Evolutionary conservation across 2,113 vertebrate species (phyloP).

Genomic region (Callopanchax toddi): DNA sequence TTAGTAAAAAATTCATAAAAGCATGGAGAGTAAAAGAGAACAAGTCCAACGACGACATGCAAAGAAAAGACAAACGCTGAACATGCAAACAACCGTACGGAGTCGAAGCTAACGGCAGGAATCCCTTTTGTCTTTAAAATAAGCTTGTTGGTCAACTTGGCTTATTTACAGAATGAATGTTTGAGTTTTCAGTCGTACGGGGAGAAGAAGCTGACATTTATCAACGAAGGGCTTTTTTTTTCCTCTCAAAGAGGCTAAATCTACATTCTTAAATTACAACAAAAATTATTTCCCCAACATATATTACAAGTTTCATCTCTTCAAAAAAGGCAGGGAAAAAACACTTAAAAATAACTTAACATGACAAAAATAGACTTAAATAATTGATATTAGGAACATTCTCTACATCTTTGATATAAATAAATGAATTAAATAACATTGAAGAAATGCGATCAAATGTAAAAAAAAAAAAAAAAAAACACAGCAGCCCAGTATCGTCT

Average conservation of each 20-base stretch:
- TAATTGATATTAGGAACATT: slow-evolving; percentile 77
- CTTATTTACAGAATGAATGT: slow-evolving; percentile 87
- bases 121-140: slow-evolving; percentile 73
- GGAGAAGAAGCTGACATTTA: slow-evolving; percentile 78
- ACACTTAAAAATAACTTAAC: slow-evolving; percentile 76
- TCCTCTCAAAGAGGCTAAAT: slow-evolving; percentile 86
- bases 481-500: slow-evolving; percentile 83
- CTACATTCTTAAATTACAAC: slow-evolving; percentile 92
- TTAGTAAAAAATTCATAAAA: slow-evolving; percentile 49
- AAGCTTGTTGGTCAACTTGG: slow-evolving; percentile 79
- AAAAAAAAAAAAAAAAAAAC: slow-evolving; percentile 87
- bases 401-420: slow-evolving; percentile 85
- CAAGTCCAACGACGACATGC: slow-evolving; percentile 81
- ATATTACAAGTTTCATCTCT: slow-evolving; percentile 80
- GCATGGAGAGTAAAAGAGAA: slow-evolving; percentile 63
- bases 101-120: slow-evolving; percentile 82
- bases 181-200: slow-evolving; percentile 60
- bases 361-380: slow-evolving; percentile 77
- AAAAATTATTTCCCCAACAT: slow-evolving; percentile 82
- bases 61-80: slow-evolving; percentile 84
- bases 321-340: slow-evolving; percentile 62
- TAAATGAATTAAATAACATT: slow-evolving; percentile 85
- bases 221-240: slow-evolving; percentile 80
- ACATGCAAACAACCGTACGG: slow-evolving; percentile 90
- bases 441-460: too few relatives aligned